Percentiles rank a stretch among this genome's conserved stretches.
These are phyloP conservation scores for Trigoniulus corallinus DNA, from an alignment of 1,140 invertebrate genomes.

Conservation along the genomic window DNA sequence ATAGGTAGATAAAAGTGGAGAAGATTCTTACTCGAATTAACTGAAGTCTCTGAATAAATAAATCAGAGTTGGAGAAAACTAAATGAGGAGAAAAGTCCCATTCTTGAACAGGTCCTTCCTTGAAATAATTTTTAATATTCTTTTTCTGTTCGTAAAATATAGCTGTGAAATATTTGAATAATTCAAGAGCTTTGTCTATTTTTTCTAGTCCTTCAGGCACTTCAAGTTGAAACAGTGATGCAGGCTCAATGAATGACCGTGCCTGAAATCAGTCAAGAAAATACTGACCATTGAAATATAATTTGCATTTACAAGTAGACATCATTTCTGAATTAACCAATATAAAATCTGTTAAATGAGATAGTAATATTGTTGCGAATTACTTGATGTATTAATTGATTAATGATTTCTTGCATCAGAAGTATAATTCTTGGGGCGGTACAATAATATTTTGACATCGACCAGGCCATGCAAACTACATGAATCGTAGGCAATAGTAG, in stretches of 20 bases:
- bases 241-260: constrained; percentile 65
- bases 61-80: constrained; percentile 68
- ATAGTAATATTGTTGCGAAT: constrained; percentile 3
- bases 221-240: constrained; percentile 53
- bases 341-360: no score
- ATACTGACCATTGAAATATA: no score
- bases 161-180: constrained; percentile 27
- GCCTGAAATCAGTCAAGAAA: constrained; percentile 34
- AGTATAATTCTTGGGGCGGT: constrained; percentile 69
- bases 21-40: no score
- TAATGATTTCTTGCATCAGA: constrained; percentile 60
- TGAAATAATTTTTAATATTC: constrained; percentile 44
- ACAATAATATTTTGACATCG: constrained; percentile 77
- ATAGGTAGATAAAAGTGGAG: no score
- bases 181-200: constrained; percentile 64
- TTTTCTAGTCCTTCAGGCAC: constrained; percentile 49
- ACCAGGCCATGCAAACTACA: constrained; percentile 71
- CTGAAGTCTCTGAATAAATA: constrained; percentile 62
- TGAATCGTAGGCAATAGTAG: constrained; percentile 63
- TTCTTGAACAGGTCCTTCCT: constrained; percentile 38
- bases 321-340: no score
- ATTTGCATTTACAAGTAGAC: no score
- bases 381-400: constrained; percentile 58
- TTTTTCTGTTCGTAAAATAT: constrained; percentile 51
- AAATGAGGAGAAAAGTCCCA: constrained; percentile 83